Percentiles rank a stretch among this genome's conserved stretches.
phyloP scores from a whole-genome alignment of 2,888 invertebrate genomes.

The Watsonalla binaria region DNA sequence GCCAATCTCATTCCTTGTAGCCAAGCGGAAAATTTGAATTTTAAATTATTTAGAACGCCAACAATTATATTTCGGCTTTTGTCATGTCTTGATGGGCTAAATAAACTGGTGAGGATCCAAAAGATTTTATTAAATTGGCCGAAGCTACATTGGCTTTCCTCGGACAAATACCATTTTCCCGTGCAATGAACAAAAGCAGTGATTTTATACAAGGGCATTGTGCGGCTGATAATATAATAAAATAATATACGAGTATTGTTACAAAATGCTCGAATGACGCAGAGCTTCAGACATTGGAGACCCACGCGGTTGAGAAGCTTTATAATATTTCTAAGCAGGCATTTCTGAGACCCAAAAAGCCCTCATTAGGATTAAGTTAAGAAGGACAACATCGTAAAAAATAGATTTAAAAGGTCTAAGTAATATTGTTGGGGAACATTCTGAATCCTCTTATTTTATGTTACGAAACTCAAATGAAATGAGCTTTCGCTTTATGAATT shows the following conservation, averaged over 20 bases:
- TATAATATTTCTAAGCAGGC: not conserved
- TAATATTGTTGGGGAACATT: too few relatives aligned
- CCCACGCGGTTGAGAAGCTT: not conserved
- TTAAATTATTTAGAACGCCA: not conserved
- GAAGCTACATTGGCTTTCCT: constrained; percentile 14
- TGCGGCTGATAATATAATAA: not conserved
- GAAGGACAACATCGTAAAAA: not conserved
- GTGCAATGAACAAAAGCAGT: not conserved
- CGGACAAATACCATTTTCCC: not conserved
- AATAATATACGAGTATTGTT: not conserved
- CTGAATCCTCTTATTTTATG: too few relatives aligned
- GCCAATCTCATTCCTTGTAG: constrained; percentile 6
- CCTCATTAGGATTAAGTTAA: too few relatives aligned
- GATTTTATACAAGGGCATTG: not conserved
- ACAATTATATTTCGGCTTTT: constrained; percentile 7
- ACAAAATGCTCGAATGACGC: not conserved
- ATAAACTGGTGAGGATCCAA: constrained; percentile 21
- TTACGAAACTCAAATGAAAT: too few relatives aligned
- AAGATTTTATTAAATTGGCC: constrained; percentile 24
- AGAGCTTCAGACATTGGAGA: not conserved
- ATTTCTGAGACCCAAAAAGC: too few relatives aligned
- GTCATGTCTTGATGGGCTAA: constrained; percentile 22
- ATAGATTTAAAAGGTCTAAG: not conserved
- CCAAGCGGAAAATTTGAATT: not conserved
- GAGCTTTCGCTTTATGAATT: not conserved